phyloP scores from a whole-genome alignment of 2,113 vertebrate genomes.

The Callithrix jacchus region DNA sequence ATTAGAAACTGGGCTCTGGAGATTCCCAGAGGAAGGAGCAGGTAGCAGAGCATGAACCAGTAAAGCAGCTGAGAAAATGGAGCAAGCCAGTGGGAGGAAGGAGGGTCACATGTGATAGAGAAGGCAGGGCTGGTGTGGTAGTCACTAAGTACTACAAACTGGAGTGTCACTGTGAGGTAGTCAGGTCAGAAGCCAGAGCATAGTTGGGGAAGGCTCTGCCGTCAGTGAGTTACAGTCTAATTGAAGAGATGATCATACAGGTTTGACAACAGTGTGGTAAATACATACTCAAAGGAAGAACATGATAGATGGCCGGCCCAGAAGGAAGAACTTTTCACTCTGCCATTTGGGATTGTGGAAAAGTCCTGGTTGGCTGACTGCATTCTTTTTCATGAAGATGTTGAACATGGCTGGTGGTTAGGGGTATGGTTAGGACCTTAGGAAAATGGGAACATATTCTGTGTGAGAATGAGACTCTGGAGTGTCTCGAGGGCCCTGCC shows the following conservation, averaged over 20 bases:
- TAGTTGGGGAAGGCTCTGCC: background rate
- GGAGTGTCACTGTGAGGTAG: background rate
- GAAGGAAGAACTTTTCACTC: background rate
- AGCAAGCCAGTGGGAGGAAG: background rate
- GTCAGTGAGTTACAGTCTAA: background rate
- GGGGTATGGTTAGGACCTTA: background rate
- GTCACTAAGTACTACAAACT: no score
- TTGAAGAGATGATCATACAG: accelerated
- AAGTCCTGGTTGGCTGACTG: background rate
- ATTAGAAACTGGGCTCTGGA: background rate
- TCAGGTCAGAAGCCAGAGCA: background rate
- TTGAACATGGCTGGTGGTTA: background rate
- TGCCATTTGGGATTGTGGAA: background rate
- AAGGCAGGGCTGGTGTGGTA: background rate
- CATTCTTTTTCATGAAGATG: background rate
- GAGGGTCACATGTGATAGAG: accelerated
- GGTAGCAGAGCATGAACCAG: background rate
- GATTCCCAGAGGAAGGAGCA: background rate
- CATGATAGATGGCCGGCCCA: no score
- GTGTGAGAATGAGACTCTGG: background rate
- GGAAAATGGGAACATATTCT: background rate
- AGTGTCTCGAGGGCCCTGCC: background rate
- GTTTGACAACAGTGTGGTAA: background rate
- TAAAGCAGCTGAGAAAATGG: background rate
- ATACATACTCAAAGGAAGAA: background rate